Evolutionary conservation across 2,113 vertebrate genomes (phyloP).

Genomic region (Mionectes macconnelli): DNA sequence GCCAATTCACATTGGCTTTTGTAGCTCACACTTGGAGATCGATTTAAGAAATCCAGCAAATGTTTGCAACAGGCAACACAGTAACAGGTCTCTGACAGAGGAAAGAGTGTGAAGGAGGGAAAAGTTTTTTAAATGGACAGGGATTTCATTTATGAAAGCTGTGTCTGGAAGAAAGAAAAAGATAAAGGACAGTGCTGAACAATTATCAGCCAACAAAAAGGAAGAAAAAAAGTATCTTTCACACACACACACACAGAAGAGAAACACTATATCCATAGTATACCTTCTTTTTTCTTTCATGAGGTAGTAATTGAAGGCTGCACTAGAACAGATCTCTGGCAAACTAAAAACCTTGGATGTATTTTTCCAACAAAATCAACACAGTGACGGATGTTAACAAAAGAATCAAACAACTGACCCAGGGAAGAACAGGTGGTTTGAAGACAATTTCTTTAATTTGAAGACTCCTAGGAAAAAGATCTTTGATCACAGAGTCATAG

Average conservation of each 20-base stretch:
- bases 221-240: background rate
- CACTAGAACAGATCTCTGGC: background rate
- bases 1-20: background rate
- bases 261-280: background rate
- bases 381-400: background rate
- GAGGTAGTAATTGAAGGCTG: background rate
- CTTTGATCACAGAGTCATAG: background rate
- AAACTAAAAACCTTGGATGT: background rate
- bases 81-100: background rate
- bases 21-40: background rate
- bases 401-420: background rate
- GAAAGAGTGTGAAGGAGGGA: background rate
- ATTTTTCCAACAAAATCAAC: background rate
- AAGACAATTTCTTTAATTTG: background rate
- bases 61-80: background rate
- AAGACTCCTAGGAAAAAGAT: background rate
- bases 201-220: background rate
- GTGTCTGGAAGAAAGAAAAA: background rate
- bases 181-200: background rate
- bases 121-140: background rate
- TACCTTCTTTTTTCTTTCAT: background rate
- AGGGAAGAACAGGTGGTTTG: background rate
- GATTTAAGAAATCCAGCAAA: background rate
- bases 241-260: background rate
- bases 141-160: background rate